These are phyloP conservation scores for Charina bottae DNA, from an alignment of 2,113 vertebrate genomes.

Conservation along the genomic window DNA sequence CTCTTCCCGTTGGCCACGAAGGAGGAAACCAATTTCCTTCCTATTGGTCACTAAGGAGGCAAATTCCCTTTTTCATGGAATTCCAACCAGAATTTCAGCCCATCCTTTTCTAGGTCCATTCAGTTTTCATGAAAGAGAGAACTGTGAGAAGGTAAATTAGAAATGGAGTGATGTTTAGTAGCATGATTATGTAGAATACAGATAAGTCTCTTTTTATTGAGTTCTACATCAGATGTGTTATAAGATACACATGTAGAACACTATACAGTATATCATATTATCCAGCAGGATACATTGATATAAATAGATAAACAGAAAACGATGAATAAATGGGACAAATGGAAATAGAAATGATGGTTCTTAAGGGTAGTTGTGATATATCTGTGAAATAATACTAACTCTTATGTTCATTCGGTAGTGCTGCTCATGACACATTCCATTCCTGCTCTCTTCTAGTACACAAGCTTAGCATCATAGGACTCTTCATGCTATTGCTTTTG, in stretches of 20 bases:
- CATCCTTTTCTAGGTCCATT: too few relatives aligned
- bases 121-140: too few relatives aligned
- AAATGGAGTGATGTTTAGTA: too few relatives aligned
- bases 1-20: too few relatives aligned
- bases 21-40: too few relatives aligned
- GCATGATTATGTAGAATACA: neutral
- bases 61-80: too few relatives aligned
- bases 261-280: neutral
- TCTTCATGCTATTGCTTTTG: neutral
- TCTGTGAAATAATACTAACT: neutral
- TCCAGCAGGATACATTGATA: neutral
- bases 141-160: too few relatives aligned
- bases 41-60: too few relatives aligned
- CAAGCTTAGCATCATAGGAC: neutral
- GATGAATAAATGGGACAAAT: neutral
- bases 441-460: neutral
- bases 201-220: neutral
- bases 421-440: neutral
- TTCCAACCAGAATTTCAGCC: too few relatives aligned
- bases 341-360: neutral
- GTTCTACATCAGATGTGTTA: neutral
- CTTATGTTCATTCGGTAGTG: neutral
- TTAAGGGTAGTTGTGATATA: neutral
- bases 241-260: neutral
- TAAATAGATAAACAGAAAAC: too few relatives aligned